These are phyloP conservation scores for Monopis laevigella DNA, from an alignment of 2,888 invertebrate species.

Conservation along the genomic window DNA sequence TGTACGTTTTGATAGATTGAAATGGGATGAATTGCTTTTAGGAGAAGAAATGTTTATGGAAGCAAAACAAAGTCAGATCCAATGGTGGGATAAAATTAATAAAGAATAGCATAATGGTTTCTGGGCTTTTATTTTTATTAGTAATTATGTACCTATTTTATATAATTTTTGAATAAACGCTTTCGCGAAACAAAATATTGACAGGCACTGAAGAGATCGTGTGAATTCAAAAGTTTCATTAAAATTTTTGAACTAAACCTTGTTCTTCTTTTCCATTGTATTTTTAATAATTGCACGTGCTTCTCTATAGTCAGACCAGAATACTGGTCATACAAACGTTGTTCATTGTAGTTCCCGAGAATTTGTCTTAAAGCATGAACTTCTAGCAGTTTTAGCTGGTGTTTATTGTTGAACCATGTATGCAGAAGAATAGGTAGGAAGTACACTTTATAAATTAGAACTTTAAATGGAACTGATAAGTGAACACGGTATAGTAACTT, in stretches of 20 bases:
- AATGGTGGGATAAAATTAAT: constrained; percentile 21
- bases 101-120: background rate
- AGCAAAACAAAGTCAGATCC: constrained; percentile 15
- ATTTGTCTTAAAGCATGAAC: constrained; percentile 27
- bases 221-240: constrained; percentile 21
- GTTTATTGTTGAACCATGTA: constrained; percentile 26
- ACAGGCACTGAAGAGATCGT: constrained; percentile 17
- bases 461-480: constrained; percentile 26
- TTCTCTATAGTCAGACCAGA: constrained; percentile 29
- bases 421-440: constrained; percentile 33
- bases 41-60: constrained; percentile 26
- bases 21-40: constrained; percentile 28
- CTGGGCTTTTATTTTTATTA: background rate
- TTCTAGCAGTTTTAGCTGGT: constrained; percentile 27
- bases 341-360: constrained; percentile 21
- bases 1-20: constrained; percentile 28
- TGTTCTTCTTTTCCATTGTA: constrained; percentile 29
- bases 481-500: background rate
- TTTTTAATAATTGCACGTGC: constrained; percentile 28
- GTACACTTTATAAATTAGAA: constrained; percentile 36
- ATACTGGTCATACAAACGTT: constrained; percentile 25
- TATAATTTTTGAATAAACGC: background rate
- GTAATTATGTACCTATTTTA: background rate
- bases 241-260: constrained; percentile 15
- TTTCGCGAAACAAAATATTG: background rate